Percentiles rank a stretch among this genome's conserved stretches.
Conservation (phyloP, 1,140 invertebrate species). For the Carposina sasakii region DNA sequence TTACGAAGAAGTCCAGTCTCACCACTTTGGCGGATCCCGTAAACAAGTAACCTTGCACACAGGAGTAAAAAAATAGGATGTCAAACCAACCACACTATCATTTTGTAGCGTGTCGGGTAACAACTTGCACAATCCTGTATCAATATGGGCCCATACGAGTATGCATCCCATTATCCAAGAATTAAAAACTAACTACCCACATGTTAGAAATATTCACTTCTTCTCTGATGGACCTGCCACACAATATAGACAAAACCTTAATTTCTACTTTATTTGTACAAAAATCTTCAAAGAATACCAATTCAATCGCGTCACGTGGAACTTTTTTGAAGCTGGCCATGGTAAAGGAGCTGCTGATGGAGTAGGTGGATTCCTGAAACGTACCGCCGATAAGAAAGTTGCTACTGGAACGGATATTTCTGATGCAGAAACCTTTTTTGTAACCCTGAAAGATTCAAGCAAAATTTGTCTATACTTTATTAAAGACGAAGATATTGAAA, state of each 20-base stretch:
- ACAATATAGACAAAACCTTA: slow-evolving; percentile 2
- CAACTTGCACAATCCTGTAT: background rate
- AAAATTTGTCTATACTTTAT: background rate
- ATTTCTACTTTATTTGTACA: background rate
- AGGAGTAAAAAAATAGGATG: slow-evolving; percentile 8
- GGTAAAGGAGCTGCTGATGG: slow-evolving; percentile 10
- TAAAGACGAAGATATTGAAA: background rate
- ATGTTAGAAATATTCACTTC: background rate
- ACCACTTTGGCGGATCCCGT: slow-evolving; percentile 6
- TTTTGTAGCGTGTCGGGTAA: background rate
- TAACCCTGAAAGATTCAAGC: background rate
- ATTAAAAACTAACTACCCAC: background rate
- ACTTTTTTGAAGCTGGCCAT: slow-evolving; percentile 20
- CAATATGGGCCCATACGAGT: slow-evolving; percentile 8
- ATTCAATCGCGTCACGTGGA: slow-evolving; percentile 8
- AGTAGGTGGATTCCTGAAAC: background rate
- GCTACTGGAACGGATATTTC: background rate
- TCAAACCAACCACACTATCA: background rate
- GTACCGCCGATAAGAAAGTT: background rate
- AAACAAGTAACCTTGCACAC: slow-evolving; percentile 15
- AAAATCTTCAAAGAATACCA: background rate
- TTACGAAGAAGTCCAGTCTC: slow-evolving; percentile 5
- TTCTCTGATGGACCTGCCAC: background rate
- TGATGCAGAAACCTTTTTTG: background rate
- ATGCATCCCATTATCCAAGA: background rate